Conservation (phyloP, 2,797 vertebrate genomes). For the Adrianichthys oophorus region DNA sequence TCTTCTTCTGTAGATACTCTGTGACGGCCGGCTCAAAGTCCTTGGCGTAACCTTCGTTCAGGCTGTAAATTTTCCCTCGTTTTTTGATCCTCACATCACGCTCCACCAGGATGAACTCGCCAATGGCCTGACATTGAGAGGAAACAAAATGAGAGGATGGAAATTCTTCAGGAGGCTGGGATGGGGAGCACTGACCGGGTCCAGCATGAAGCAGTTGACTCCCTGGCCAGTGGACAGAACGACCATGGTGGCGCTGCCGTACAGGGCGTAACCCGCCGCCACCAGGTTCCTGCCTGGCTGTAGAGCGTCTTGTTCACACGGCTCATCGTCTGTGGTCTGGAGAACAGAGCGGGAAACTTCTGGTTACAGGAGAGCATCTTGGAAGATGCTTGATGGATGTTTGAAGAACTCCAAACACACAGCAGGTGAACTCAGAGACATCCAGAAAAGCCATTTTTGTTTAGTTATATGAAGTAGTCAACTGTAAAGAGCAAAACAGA, state of each 20-base stretch:
- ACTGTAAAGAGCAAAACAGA: too few relatives aligned
- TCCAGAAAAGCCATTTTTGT: too few relatives aligned
- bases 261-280: constrained; percentile 94
- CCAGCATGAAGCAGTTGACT: constrained; percentile 98
- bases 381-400: neutral
- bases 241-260: constrained; percentile 96
- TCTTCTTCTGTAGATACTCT: constrained; percentile 92
- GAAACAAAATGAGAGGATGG: neutral
- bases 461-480: too few relatives aligned
- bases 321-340: constrained; percentile 81
- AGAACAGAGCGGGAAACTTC: neutral
- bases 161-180: neutral
- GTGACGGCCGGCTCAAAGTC: constrained; percentile 87
- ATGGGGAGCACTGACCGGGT: constrained; percentile 79
- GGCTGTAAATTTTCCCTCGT: constrained; percentile 91
- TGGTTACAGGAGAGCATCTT: neutral
- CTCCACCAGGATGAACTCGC: constrained; percentile 95
- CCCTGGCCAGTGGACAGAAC: constrained; percentile 88
- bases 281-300: constrained; percentile 89
- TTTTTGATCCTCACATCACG: constrained; percentile 90
- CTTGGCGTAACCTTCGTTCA: constrained; percentile 93
- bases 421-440: too few relatives aligned
- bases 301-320: constrained; percentile 86
- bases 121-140: constrained; percentile 81
- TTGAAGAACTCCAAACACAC: neutral